Conservation (phyloP, 2,888 invertebrate genomes). For the Nesidiocoris tenuis region DNA sequence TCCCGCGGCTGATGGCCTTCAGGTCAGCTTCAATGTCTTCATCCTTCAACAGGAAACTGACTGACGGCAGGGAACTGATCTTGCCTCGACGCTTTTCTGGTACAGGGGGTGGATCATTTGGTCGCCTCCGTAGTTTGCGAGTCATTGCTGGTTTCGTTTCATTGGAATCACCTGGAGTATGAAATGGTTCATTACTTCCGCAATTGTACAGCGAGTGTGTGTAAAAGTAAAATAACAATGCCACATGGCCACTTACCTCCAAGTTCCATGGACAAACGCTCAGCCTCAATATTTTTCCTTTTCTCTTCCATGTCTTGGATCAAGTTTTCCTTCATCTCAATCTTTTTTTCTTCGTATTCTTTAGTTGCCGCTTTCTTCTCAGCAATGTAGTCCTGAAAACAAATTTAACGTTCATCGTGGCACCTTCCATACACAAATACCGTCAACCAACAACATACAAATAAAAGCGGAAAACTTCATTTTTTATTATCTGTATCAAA, state of each 20-base stretch:
- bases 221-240: constrained; percentile 1
- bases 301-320: constrained; percentile 92
- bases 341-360: constrained; percentile 93
- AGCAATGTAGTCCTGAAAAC: constrained; percentile 69
- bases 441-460: no score
- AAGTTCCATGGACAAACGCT: constrained; percentile 83
- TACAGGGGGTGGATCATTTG: constrained; percentile 85
- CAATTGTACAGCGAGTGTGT: background rate
- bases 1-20: constrained; percentile 69
- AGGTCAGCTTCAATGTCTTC: constrained; percentile 85
- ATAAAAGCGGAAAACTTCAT: no score
- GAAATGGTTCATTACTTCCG: background rate
- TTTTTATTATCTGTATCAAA: no score
- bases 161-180: constrained; percentile 48
- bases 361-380: constrained; percentile 87
- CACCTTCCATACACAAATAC: no score
- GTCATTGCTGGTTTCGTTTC: constrained; percentile 79
- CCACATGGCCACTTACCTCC: constrained; percentile 63
- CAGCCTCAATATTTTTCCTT: constrained; percentile 81
- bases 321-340: constrained; percentile 84
- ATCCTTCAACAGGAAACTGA: constrained; percentile 86
- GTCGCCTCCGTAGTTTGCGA: constrained; percentile 83
- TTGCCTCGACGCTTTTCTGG: constrained; percentile 84
- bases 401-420: no score
- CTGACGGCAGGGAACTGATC: constrained; percentile 65